Evolutionary conservation across 2,113 vertebrate genomes (phyloP).

Genomic region (Cisticola juncidis): DNA sequence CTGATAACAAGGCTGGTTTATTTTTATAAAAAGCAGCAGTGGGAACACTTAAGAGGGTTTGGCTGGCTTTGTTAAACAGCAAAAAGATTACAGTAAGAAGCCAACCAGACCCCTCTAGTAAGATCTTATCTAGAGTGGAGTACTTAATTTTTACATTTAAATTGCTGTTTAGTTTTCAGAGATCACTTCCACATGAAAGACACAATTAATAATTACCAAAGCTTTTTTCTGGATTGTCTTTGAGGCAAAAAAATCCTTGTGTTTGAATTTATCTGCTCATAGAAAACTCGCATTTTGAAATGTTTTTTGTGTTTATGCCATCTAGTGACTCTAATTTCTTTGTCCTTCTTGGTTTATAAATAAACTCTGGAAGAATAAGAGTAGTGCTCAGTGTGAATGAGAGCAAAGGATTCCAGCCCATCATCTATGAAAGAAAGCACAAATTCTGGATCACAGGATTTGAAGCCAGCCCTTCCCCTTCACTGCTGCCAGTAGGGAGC

Average conservation of each 20-base stretch:
- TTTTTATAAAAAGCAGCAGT: not conserved
- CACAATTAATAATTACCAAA: not conserved
- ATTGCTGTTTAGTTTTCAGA: not conserved
- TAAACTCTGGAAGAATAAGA: not conserved
- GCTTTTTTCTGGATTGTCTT: not conserved
- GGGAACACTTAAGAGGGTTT: not conserved
- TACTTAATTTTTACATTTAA: not conserved
- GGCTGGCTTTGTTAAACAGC: not conserved
- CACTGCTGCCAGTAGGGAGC: not conserved
- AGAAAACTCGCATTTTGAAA: not conserved
- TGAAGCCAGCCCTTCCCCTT: not conserved
- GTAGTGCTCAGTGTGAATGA: not conserved
- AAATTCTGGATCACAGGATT: not conserved
- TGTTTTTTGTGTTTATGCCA: not conserved
- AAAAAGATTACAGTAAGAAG: not conserved
- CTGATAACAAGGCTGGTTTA: constrained; percentile 25
- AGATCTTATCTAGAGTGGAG: constrained; percentile 30
- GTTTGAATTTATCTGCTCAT: not conserved
- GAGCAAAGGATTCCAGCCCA: not conserved
- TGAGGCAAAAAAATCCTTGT: not conserved
- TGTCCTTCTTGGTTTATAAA: not conserved
- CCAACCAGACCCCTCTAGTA: not conserved
- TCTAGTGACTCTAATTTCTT: not conserved
- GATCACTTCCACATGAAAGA: constrained; percentile 1
- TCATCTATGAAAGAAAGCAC: not conserved